phyloP scores from a whole-genome alignment of 2,797 vertebrate species.

The Sebastiscus albofasciatus region DNA sequence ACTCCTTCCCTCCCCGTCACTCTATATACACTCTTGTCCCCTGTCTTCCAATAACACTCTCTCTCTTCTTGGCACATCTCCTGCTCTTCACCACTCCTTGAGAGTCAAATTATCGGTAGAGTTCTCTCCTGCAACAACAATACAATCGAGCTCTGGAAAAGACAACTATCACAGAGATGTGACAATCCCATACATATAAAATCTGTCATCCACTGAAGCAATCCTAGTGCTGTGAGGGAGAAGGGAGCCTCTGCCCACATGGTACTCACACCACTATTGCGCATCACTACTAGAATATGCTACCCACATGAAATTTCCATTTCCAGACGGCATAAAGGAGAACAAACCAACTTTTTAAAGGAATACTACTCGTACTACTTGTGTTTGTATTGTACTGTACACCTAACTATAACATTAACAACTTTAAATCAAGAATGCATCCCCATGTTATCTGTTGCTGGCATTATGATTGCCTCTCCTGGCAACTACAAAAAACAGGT shows the following conservation, averaged over 20 bases:
- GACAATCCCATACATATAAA: background rate
- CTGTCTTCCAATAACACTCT: constrained; percentile 34
- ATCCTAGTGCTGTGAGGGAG: background rate
- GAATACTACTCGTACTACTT: background rate
- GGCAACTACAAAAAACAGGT: background rate
- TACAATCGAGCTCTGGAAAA: constrained; percentile 31
- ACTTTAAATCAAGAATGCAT: background rate
- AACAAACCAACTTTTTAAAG: background rate
- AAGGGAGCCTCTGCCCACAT: background rate
- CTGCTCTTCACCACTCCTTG: constrained; percentile 67
- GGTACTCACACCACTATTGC: background rate
- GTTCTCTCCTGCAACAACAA: constrained; percentile 45
- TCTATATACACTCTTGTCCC: constrained; percentile 38
- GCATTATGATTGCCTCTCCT: background rate
- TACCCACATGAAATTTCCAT: background rate
- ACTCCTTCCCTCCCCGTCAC: constrained; percentile 23
- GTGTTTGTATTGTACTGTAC: background rate
- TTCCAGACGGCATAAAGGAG: background rate
- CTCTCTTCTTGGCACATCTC: constrained; percentile 55
- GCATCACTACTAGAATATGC: background rate
- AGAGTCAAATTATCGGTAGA: constrained; percentile 60
- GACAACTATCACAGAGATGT: constrained; percentile 5
- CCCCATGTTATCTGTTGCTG: background rate
- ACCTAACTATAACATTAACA: background rate
- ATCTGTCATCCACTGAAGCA: background rate